Evolutionary conservation across 1,140 invertebrate genomes (phyloP).

Genomic region (Sesamia nonagrioides): DNA sequence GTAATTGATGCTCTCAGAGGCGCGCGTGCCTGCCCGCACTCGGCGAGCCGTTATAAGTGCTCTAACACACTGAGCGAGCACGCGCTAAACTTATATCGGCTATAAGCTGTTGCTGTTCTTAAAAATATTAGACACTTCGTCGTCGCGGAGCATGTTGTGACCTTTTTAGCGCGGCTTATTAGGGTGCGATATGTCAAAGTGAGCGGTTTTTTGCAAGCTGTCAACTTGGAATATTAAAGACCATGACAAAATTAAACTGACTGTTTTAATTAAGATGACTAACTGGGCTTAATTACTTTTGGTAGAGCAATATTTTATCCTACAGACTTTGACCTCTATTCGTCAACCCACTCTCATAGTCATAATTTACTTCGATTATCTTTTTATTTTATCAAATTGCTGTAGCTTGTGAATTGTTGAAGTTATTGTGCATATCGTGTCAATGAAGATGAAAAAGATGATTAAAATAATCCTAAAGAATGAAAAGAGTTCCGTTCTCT

Average conservation of each 20-base stretch:
- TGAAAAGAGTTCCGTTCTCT: background rate
- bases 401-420: no score
- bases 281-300: no score
- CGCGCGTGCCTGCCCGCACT: conserved; percentile 68
- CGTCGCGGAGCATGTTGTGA: background rate
- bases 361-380: no score
- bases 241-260: no score
- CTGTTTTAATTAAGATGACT: no score
- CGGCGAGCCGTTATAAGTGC: conserved; percentile 73
- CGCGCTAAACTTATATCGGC: conserved; percentile 59
- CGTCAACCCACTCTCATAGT: no score
- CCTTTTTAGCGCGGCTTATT: background rate
- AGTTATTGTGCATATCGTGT: no score
- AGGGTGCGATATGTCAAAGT: background rate
- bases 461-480: background rate
- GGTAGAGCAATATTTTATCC: no score
- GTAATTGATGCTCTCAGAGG: conserved; percentile 80
- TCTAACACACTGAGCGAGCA: conserved; percentile 62
- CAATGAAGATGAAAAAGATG: no score
- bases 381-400: no score
- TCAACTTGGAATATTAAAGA: no score
- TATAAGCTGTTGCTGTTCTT: background rate
- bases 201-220: background rate
- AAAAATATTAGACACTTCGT: conserved; percentile 32
- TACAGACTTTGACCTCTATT: no score